These are phyloP conservation scores for Micronisus gabar DNA, from an alignment of 2,113 vertebrate genomes.

Conservation along the genomic window DNA sequence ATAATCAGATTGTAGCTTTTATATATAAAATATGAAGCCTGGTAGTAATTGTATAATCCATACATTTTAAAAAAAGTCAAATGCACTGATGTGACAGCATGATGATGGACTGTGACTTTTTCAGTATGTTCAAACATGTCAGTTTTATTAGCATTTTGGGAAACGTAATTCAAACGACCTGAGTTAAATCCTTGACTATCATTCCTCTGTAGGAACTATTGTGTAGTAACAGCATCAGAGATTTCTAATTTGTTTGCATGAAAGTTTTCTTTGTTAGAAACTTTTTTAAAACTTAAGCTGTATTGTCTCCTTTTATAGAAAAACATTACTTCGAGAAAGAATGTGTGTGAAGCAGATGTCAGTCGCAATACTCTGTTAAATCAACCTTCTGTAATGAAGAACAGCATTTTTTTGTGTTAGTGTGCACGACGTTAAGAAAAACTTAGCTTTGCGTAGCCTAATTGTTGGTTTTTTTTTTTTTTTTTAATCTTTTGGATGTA, in stretches of 20 bases:
- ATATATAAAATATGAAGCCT: constrained; percentile 51
- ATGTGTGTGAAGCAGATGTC: neutral
- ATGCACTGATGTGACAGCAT: neutral
- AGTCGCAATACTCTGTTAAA: neutral
- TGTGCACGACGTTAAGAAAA: neutral
- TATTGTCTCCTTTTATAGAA: neutral
- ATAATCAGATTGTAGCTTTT: constrained; percentile 62
- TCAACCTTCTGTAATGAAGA: neutral
- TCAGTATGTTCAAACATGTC: constrained; percentile 54
- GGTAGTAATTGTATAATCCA: constrained; percentile 61
- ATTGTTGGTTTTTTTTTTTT: neutral
- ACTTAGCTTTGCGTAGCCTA: neutral
- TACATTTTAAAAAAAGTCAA: constrained; percentile 45
- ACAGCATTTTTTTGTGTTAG: neutral
- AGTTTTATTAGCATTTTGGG: constrained; percentile 60
- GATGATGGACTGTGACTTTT: constrained; percentile 52
- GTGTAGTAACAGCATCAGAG: neutral
- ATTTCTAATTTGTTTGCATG: neutral
- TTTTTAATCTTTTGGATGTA: neutral
- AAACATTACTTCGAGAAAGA: neutral
- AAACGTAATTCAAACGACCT: constrained; percentile 7
- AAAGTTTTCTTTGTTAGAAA: neutral
- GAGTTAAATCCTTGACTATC: constrained; percentile 18
- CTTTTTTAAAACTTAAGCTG: neutral
- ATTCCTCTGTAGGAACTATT: neutral